These are phyloP conservation scores for Tachuris rubrigastra DNA, from an alignment of 2,113 vertebrate genomes.

Conservation along the genomic window DNA sequence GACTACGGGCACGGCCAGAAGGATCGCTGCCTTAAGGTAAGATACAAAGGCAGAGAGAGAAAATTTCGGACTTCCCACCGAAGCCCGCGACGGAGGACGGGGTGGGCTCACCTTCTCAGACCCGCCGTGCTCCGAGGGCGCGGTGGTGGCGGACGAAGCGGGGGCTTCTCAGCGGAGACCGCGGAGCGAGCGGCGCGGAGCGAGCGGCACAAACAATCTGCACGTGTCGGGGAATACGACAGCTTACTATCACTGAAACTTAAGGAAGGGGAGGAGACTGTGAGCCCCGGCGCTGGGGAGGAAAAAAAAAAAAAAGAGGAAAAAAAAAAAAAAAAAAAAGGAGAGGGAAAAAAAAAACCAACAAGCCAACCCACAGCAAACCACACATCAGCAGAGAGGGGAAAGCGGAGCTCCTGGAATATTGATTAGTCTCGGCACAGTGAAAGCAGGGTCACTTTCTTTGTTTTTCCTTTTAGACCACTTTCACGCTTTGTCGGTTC, in stretches of 20 bases:
- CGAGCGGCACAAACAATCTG: background rate
- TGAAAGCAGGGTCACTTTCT: conserved; percentile 48
- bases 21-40: background rate
- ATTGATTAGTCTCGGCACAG: conserved; percentile 69
- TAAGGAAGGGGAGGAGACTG: conserved; percentile 80
- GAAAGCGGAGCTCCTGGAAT: conserved; percentile 58
- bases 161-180: background rate
- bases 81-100: fast-evolving
- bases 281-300: background rate
- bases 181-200: background rate
- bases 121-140: fast-evolving
- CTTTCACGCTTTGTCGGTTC: conserved; percentile 74
- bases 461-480: conserved; percentile 66
- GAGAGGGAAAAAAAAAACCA: background rate
- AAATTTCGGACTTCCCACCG: background rate
- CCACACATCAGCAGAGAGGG: background rate
- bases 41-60: background rate
- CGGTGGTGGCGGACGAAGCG: background rate
- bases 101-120: conserved; percentile 54
- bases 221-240: conserved; percentile 61
- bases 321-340: background rate
- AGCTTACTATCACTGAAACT: conserved; percentile 62
- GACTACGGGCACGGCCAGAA: background rate
- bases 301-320: too few relatives aligned
- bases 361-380: background rate